phyloP scores from a whole-genome alignment of 2,113 vertebrate species.

The Dicrurus megarhynchus region DNA sequence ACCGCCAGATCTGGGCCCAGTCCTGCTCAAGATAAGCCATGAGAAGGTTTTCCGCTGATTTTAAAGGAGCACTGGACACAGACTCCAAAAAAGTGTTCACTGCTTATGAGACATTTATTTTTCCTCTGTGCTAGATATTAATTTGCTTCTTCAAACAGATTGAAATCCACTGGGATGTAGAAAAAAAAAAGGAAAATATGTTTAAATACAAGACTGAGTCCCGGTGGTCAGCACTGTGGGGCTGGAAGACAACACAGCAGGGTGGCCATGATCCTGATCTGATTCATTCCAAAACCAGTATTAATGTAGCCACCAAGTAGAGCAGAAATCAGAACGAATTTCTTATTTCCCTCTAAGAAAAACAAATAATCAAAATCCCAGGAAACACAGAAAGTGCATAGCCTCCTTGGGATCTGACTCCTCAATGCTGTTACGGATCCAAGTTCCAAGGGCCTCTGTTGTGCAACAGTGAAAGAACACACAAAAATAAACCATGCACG shows the following conservation, averaged over 20 bases:
- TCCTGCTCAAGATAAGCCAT: not conserved
- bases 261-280: not conserved
- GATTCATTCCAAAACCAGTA: not conserved
- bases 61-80: not conserved
- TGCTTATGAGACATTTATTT: not conserved
- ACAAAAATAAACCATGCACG: constrained; percentile 31
- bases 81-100: not conserved
- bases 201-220: not conserved
- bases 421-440: not conserved
- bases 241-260: not conserved
- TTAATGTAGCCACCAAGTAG: not conserved
- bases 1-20: not conserved
- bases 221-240: accelerated
- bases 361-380: not conserved
- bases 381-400: not conserved
- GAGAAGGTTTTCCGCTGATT: not conserved
- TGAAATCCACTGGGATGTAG: not conserved
- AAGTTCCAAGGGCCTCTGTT: constrained; percentile 36
- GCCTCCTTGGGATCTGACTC: not conserved
- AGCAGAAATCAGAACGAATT: not conserved
- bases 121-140: not conserved
- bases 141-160: not conserved
- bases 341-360: not conserved
- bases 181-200: not conserved
- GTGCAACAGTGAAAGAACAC: constrained; percentile 18